A percentile compares a stretch with the other conserved stretches of the same genome.
Conservation (phyloP, 2,888 invertebrate genomes). For the Spisula subtruncata region DNA sequence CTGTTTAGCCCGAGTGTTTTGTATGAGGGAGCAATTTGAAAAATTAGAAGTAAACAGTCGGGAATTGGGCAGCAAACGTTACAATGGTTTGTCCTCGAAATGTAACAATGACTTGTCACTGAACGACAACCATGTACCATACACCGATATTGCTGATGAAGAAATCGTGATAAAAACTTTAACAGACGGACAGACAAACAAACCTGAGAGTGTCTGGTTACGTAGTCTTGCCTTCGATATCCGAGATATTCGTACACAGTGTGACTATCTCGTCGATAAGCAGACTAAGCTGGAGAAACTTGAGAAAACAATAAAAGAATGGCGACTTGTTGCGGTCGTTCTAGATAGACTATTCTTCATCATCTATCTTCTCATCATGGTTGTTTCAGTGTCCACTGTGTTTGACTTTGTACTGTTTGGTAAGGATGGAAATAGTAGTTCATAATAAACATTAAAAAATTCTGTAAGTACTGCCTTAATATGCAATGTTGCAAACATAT, state of each 20-base stretch:
- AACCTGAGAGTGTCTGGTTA: constrained; percentile 30
- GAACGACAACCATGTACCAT: constrained; percentile 40
- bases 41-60: constrained; percentile 48
- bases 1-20: constrained; percentile 83
- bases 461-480: neutral
- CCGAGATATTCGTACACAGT: constrained; percentile 81
- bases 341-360: constrained; percentile 87
- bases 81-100: constrained; percentile 32
- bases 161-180: constrained; percentile 38
- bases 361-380: constrained; percentile 84
- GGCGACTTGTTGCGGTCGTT: constrained; percentile 86
- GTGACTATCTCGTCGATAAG: constrained; percentile 81
- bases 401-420: constrained; percentile 79
- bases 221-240: constrained; percentile 83
- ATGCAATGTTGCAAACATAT: no score
- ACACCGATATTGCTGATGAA: constrained; percentile 41
- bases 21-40: constrained; percentile 82
- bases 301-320: constrained; percentile 84
- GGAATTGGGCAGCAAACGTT: constrained; percentile 40
- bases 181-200: constrained; percentile 44
- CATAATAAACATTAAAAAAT: neutral
- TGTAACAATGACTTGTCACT: constrained; percentile 29
- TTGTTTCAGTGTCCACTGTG: constrained; percentile 86
- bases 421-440: constrained; percentile 59
- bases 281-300: constrained; percentile 79